Base-by-base conservation (phyloP, 2,113 vertebrate genomes). In the Melierax canorus region DNA sequence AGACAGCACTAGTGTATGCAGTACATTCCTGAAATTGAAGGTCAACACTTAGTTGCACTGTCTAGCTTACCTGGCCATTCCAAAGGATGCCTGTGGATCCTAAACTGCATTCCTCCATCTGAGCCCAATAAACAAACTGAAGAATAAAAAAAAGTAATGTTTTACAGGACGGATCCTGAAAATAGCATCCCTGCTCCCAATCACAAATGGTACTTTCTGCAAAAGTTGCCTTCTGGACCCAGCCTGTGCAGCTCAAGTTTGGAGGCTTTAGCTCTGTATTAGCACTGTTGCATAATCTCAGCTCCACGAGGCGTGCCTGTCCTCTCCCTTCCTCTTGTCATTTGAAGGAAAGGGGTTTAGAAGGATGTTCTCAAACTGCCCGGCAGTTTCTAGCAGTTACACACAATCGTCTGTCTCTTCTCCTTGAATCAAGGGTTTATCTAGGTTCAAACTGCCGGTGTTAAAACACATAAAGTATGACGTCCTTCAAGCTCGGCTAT, bases 11-110 rank as follows among this genome's bases (percentile, higher is more conserved):
- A 16, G 9, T 3, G 1, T 30, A 43, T 5, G 10, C 45, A 74
- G 29, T 18, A 82, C 39, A 24, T 1, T 8, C 17, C 50, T 71
- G 34, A 94, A 82, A 89, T 64, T 29, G 76, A 86, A 79, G 32
- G 59, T 30, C 36, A 78, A 32, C n/a, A 62, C 13, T 74, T 27
- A 9, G 41, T 7, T 76, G 67, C 55, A 82, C 17, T 29, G 91
- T 88, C 72, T 41, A 77, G 30, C 17, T 98, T 98, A 98, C 98
- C 98, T 98, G 78, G 55, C 45, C 87, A 24, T 94, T 77, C 79
- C 95, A 88, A 72, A 80, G 30, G 66, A 84, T 30, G 43, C 50
- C 74, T 91, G 89, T 38, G 74, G 87, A 86, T 91, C 48, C 74
- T 79, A 94, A 92, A 72, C 62, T 55, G 84, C 91, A 95, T 90